Evolutionary conservation across 2,113 vertebrate genomes (phyloP), one percentile per base, ranked within the genome.

Genomic region (Struthidea cinerea): DNA sequence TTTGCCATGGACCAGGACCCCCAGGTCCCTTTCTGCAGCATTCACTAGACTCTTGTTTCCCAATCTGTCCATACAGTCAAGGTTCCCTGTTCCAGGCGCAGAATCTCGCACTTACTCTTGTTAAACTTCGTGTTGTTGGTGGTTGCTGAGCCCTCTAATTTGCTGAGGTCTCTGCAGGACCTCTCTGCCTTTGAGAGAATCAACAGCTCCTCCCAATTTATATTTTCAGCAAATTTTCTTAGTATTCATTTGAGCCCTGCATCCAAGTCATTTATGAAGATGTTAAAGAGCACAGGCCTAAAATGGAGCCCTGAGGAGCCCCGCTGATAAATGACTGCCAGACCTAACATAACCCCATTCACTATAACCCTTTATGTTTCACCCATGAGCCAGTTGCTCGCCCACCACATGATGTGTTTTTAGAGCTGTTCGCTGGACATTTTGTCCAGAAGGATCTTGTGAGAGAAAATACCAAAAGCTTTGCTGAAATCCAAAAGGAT

Each of bases 1-100:
- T 20, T 35, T 41, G 20, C 2, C 13, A 10, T 1, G 0, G 1
- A 22, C 26, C 35, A 42, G 21, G 30, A 64, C 0, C 2, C 3
- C 6, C 35, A 32, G 17, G 14, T 2, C 4, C 4, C 17, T 37
- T 56, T 73, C 21, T 15, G 22, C 9, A 42, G 44, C 16, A 50
- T 4, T 57, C 22, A 22, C 3, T 22, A 80, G 8, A 16, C 15
- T 49, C 42, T 88, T 1, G 2, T 42, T 73, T 56, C 15, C 26
- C 22, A 57, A 1, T 22, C 21, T 37, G 17, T 50, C 22, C 11
- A 21, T 26, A 30, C 6, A 35, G 22, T 26, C 9, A 35, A 7
- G 3, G 26, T 32, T 42, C 11, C 24, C 20, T 14, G 35, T 27
- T 27, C 26, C 35, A 49, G 18, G 8, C 22, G 21, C 2, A 2